Evolutionary conservation across 2,888 invertebrate species (phyloP), one percentile per base, ranked within the genome.

Genomic region (Pharmacophagus antenor): DNA sequence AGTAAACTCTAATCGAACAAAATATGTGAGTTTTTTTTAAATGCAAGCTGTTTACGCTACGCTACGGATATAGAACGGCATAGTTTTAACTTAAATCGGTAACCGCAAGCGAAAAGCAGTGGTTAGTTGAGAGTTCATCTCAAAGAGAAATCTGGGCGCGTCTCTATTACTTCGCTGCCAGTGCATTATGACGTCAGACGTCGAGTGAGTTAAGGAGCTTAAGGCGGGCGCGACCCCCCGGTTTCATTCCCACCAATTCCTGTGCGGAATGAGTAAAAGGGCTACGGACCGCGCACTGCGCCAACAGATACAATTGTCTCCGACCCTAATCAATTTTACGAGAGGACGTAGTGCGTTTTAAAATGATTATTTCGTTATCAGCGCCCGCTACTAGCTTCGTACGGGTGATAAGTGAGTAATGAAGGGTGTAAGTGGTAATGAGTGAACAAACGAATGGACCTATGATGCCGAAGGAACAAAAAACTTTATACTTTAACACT

Each of bases 281-380:
- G 23, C 23, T 42, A 21, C 25, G n/a, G 22, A 6, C 25, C 7
- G 18, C n/a, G 15, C 31, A n/a, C 21, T 31, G 46, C 21, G 2
- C 17, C 53, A 15, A 25, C 5, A 27, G 47, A 55, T 55, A 55
- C 27, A 54, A 54, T 55, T 55, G 46, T 55, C 31, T 47, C 31
- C 21, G 27, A 55, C 46, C 46, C 31, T 47, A 55, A 47, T 55
- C 54, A 55, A 55, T 31, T 55, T 47, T 47, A 31, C 20, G 54
- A 31, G 5, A 25, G 27, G 46, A 46, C 23, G 31, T 55, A 15
- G 21, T 47, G 27, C 22, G 21, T 27, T 54, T 54, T 54, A n/a
- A 54, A 54, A 27, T 46, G 25, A 46, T 27, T 44, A 3, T 15
- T 31, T 37, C n/a, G 15, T 4, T 37, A 6, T 37, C 4, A 8